These are phyloP conservation scores for Labrus mixtus DNA, from an alignment of 2,113 vertebrate genomes.

Conservation along the genomic window DNA sequence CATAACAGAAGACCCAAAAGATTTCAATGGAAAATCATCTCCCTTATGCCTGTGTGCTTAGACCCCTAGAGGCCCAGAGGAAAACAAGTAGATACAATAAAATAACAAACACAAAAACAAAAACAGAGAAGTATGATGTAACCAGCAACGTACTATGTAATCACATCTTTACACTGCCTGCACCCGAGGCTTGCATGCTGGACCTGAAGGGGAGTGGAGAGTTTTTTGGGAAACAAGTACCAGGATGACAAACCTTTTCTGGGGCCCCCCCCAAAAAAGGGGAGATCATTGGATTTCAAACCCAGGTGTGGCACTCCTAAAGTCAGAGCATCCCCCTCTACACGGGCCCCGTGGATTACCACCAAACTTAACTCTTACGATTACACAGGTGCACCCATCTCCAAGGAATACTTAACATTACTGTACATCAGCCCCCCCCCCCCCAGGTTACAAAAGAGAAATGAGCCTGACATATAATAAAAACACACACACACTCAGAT, in stretches of 20 bases:
- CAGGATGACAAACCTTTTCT: slow-evolving; percentile 53
- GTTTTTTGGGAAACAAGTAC: slow-evolving; percentile 50
- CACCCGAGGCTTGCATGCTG: slow-evolving; percentile 59
- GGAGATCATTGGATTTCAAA: slow-evolving; percentile 31
- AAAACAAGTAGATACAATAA: slow-evolving; percentile 50
- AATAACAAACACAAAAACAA: slow-evolving; percentile 47
- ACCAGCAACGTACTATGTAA: slow-evolving; percentile 60
- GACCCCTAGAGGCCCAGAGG: slow-evolving; percentile 44
- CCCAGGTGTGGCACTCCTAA: slow-evolving; percentile 39
- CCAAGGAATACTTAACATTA: slow-evolving; percentile 71
- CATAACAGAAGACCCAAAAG: slow-evolving; percentile 61
- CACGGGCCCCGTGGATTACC: slow-evolving; percentile 47
- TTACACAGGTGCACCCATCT: slow-evolving; percentile 68
- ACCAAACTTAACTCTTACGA: slow-evolving; percentile 36
- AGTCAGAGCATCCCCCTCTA: slow-evolving; percentile 14
- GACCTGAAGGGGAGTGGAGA: slow-evolving; percentile 50
- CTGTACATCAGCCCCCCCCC: slow-evolving; percentile 69
- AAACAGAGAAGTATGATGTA: slow-evolving; percentile 57
- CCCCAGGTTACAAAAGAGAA: slow-evolving; percentile 71
- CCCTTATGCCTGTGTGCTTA: slow-evolving; percentile 65
- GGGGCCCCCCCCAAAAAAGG: background rate
- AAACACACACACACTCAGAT: slow-evolving; percentile 65
- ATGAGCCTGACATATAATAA: slow-evolving; percentile 70
- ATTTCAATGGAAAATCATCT: slow-evolving; percentile 64
- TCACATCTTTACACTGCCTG: slow-evolving; percentile 66